Evolutionary conservation across 2,888 invertebrate genomes (phyloP), one percentile per base, ranked within the genome.

Genomic region (Tanytarsus gracilentus): DNA sequence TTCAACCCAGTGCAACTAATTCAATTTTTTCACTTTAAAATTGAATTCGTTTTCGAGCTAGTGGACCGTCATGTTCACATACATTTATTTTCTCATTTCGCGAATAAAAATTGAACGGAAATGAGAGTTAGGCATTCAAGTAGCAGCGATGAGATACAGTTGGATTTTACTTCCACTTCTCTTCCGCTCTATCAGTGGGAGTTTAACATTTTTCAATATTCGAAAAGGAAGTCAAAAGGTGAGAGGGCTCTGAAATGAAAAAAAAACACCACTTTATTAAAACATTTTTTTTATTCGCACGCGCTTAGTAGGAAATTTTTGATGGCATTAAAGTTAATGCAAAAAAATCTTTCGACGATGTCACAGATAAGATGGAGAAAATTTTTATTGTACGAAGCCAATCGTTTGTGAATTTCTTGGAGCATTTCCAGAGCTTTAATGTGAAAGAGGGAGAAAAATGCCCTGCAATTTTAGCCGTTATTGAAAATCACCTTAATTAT

Each of bases 171-270:
- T 48, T 48, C 21, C 21, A 48, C 21, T n/a, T n/a, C n/a, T 48
- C 21, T 48, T 48, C 48, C 48, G 48, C 21, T 21, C 9, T 48
- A 48, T 48, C 48, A 48, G 48, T 48, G 48, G 48, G 14, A 48
- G 16, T 23, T n/a, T n/a, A n/a, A n/a, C n/a, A n/a, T n/a, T 48
- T 48, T 48, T 48, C 48, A 48, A 48, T 48, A 48, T 48, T 48
- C 14, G 21, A n/a, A 48, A 11, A 9, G 48, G 48, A 48, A 18
- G 18, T 18, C 21, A 48, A 9, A 48, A 48, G 48, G 48, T 48
- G n/a, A n/a, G n/a, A n/a, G n/a, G n/a, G n/a, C n/a, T n/a, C n/a
- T n/a, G n/a, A n/a, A n/a, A n/a, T n/a, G n/a, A n/a, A n/a, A n/a
- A n/a, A n/a, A n/a, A 48, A 48, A 48, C 21, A 18, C 40, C 14